Base-by-base conservation (phyloP, 2,888 invertebrate species). In the Pseudanteris insignis region DNA sequence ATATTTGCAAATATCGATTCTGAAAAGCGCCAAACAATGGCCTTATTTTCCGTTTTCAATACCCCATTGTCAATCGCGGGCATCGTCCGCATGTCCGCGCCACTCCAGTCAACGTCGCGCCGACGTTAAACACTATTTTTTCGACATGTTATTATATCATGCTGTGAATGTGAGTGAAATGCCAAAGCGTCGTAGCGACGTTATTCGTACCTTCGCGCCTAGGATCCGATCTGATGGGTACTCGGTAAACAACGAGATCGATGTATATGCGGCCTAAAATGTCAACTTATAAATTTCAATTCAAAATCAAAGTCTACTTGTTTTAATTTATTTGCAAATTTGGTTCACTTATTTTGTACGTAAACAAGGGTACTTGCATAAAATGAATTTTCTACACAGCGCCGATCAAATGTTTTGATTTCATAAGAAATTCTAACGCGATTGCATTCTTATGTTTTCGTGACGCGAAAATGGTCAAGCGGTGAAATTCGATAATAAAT, bases 1-100 rank as follows among this genome's bases (percentile, higher is more conserved):
- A 70, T 78, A 77, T 78, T 78, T 77, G 74, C 75, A 76, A 78
- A 78, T 77, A 79, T 78, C 76, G 77, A 79, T 77, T 79, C 75
- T 78, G 77, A 77, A 79, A 78, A 79, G 76, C 74, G 67, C 68
- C 71, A 75, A 75, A 79, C 79, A 79, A 79, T 79, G 72, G 73
- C 73, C 74, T 77, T 77, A 75, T 78, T 78, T 78, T 77, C 77
- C 73, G 75, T 75, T 78, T 76, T 78, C 73, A 77, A 78, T 77
- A 71, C 65, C 67, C 74, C 69, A 76, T 76, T 76, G 75, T 74
- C 66, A 64, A 65, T 67, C 63, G 64, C 63, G 57, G 60, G 61
- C 64, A 61, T 63, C 67, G 51, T 64, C 63, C 63, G 58, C 65
- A 60, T 61, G 58, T 59, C 59, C 68, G 64, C 67, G 61, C 65